Percentiles rank a stretch among this genome's conserved stretches.
Evolutionary conservation across 2,797 vertebrate genomes (phyloP).

Genomic region (Xyrichtys novacula): DNA sequence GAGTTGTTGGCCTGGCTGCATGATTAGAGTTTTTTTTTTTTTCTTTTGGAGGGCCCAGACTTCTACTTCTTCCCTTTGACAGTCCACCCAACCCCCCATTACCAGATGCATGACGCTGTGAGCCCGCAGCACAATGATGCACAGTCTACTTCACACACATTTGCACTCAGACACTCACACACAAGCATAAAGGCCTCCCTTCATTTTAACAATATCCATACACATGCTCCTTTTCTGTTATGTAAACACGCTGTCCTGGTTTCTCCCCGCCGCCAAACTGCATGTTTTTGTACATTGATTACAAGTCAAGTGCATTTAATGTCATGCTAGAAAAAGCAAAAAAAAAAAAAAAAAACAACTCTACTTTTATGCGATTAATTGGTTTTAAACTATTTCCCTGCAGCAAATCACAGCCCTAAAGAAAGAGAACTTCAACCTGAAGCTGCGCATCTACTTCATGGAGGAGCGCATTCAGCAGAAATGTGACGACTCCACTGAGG

Average conservation of each 20-base stretch:
- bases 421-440: conserved; percentile 99
- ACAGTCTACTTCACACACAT: conserved; percentile 78
- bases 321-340: not conserved
- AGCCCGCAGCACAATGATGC: conserved; percentile 82
- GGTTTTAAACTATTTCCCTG: not conserved
- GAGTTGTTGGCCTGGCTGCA: conserved; percentile 42
- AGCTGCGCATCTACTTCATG: conserved; percentile 98
- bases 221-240: conserved; percentile 26
- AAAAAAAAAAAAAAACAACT: not conserved
- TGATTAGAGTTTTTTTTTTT: conserved; percentile 58
- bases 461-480: conserved; percentile 96
- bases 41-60: conserved; percentile 54
- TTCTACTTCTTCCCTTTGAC: conserved; percentile 54
- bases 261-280: conserved; percentile 12
- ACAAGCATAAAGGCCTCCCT: conserved; percentile 47
- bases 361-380: not conserved
- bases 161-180: conserved; percentile 31
- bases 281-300: not conserved
- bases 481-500: conserved; percentile 92
- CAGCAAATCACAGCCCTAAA: conserved; percentile 98
- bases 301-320: conserved; percentile 1
- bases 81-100: conserved; percentile 75
- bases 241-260: conserved; percentile 10
- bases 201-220: conserved; percentile 58
- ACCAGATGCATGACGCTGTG: conserved; percentile 81